Conservation (phyloP, 1,140 invertebrate species). For the Musca domestica region DNA sequence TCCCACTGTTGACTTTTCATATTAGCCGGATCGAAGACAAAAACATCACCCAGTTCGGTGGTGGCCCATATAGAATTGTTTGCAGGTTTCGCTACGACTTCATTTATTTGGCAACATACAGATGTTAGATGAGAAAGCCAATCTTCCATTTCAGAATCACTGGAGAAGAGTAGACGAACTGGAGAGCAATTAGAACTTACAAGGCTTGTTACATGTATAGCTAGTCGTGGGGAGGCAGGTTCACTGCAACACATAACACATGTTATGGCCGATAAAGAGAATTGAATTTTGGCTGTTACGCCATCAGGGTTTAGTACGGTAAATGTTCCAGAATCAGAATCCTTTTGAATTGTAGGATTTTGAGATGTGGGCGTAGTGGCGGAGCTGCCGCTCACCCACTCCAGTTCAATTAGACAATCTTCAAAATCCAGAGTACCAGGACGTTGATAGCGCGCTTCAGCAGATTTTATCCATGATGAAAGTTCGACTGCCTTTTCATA, state of each 20-base stretch:
- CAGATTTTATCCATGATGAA: constrained; percentile 79
- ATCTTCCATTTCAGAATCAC: constrained; percentile 81
- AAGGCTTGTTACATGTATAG: constrained; percentile 68
- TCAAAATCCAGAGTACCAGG: constrained; percentile 60
- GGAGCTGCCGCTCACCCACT: constrained; percentile 63
- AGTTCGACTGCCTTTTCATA: constrained; percentile 77
- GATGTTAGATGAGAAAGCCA: constrained; percentile 77
- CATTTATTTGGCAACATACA: constrained; percentile 71
- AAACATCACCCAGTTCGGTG: constrained; percentile 75
- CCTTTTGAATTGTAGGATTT: constrained; percentile 28
- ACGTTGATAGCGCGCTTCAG: constrained; percentile 69
- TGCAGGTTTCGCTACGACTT: constrained; percentile 65
- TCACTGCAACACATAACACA: constrained; percentile 74
- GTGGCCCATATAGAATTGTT: constrained; percentile 74
- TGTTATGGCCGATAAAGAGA: constrained; percentile 62
- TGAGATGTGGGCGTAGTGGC: constrained; percentile 3
- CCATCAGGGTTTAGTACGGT: constrained; percentile 75
- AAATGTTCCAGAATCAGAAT: constrained; percentile 69
- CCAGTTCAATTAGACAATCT: constrained; percentile 76
- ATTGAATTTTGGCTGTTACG: constrained; percentile 66
- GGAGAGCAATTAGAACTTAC: constrained; percentile 53
- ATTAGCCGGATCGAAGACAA: constrained; percentile 69
- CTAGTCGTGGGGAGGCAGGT: constrained; percentile 70
- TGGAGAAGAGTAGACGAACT: constrained; percentile 71
- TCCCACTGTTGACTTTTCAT: constrained; percentile 54